These are phyloP conservation scores for Urosaurus nigricauda DNA, from an alignment of 2,797 vertebrate genomes.

Conservation along the genomic window DNA sequence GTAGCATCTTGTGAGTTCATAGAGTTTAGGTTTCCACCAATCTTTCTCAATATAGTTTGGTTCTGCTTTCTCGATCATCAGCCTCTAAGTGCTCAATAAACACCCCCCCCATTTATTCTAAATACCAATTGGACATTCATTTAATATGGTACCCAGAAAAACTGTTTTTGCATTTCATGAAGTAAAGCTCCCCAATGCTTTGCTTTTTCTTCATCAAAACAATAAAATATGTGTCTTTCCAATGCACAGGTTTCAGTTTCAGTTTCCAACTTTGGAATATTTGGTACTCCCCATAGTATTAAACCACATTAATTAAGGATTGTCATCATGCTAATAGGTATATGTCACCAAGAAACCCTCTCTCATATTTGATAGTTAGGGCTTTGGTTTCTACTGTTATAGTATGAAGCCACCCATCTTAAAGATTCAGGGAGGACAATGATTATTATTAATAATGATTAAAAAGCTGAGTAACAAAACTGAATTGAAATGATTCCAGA, in stretches of 20 bases:
- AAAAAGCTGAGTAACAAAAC: not conserved
- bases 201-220: not conserved
- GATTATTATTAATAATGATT: not conserved
- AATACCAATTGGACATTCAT: conserved; percentile 29
- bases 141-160: conserved; percentile 18
- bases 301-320: not conserved
- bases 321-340: not conserved
- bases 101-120: not conserved
- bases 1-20: conserved; percentile 39
- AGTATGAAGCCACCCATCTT: not conserved
- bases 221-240: not conserved
- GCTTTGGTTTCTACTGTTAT: not conserved
- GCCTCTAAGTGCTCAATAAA: conserved; percentile 42
- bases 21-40: conserved; percentile 46
- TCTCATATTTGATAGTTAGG: not conserved
- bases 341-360: too few species aligned
- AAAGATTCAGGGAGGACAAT: not conserved
- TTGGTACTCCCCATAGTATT: not conserved
- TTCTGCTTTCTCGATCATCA: conserved; percentile 41
- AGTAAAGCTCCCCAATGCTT: conserved; percentile 1
- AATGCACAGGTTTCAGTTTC: not conserved
- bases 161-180: fast-evolving
- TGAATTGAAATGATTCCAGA: not conserved
- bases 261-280: not conserved
- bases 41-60: conserved; percentile 9